Evolutionary conservation across 2,113 vertebrate species (phyloP).

Genomic region (Indicator indicator): DNA sequence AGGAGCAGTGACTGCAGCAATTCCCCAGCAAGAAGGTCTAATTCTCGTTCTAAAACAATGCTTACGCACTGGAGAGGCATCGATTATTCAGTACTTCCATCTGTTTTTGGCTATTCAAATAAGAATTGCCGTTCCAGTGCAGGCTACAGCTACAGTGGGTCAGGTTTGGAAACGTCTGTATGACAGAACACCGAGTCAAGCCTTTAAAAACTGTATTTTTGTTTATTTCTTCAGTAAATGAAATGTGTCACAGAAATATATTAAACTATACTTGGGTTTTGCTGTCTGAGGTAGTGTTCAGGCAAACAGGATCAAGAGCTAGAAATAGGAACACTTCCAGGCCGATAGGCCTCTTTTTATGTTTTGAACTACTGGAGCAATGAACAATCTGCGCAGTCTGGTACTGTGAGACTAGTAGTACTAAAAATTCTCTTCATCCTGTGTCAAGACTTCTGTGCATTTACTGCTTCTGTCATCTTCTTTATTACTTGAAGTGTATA

Average conservation of each 20-base stretch:
- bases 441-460: conserved; percentile 44
- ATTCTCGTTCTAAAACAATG: conserved; percentile 78
- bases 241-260: conserved; percentile 26
- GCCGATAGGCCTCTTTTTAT: conserved; percentile 38
- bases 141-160: conserved; percentile 61
- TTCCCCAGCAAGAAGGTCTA: conserved; percentile 79
- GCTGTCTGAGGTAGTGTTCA: conserved; percentile 55
- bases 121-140: conserved; percentile 59
- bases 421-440: conserved; percentile 49
- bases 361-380: conserved; percentile 64
- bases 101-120: conserved; percentile 76
- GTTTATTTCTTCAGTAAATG: conserved; percentile 39
- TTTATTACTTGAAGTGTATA: conserved; percentile 74
- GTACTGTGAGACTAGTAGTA: conserved; percentile 73
- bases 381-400: conserved; percentile 71
- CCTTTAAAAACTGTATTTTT: conserved; percentile 70
- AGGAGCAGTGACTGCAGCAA: conserved; percentile 74
- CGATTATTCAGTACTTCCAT: conserved; percentile 82
- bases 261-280: conserved; percentile 41
- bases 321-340: conserved; percentile 36
- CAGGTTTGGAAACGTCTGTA: conserved; percentile 84
- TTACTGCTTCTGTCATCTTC: conserved; percentile 54
- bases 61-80: conserved; percentile 78
- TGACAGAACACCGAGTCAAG: conserved; percentile 77
- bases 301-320: conserved; percentile 61